Percentiles rank a stretch among this genome's conserved stretches.
Conservation (phyloP, 2,888 invertebrate genomes). For the Pristionchus entomophagus region DNA sequence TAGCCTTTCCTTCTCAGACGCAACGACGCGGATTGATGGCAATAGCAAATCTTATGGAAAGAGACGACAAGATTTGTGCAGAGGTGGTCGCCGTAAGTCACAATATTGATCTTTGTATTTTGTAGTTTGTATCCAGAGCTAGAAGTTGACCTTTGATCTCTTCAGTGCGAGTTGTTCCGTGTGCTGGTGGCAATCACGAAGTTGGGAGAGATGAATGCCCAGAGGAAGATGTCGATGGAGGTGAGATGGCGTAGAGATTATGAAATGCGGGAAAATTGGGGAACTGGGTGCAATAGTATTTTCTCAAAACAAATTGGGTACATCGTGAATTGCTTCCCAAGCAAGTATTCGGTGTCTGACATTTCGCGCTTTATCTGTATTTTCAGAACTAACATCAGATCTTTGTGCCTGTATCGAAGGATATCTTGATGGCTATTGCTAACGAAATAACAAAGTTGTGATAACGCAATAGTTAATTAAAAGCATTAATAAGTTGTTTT, state of each 20-base stretch:
- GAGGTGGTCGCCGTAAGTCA: constrained; percentile 70
- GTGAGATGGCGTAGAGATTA: constrained; percentile 1
- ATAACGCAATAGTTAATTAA: not conserved
- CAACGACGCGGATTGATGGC: constrained; percentile 72
- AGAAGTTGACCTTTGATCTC: constrained; percentile 3
- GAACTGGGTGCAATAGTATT: too few relatives aligned
- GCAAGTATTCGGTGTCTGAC: too few relatives aligned
- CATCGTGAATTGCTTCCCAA: too few relatives aligned
- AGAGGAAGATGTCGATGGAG: constrained; percentile 59
- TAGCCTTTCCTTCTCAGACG: constrained; percentile 46
- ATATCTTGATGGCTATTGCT: not conserved
- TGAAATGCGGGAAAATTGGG: too few relatives aligned
- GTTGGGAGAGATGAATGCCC: constrained; percentile 62
- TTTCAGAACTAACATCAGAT: too few relatives aligned
- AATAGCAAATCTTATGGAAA: constrained; percentile 73
- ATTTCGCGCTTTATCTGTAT: too few relatives aligned
- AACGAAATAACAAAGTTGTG: too few relatives aligned
- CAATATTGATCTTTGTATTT: not conserved
- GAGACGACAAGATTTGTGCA: constrained; percentile 67
- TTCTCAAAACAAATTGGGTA: not conserved
- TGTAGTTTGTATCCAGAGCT: not conserved
- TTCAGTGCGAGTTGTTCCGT: constrained; percentile 72
- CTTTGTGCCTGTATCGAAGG: not conserved
- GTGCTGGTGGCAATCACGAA: constrained; percentile 75
- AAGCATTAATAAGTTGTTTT: too few relatives aligned